Base-by-base conservation (phyloP, 2,113 vertebrate species). In the Silurus meridionalis region DNA sequence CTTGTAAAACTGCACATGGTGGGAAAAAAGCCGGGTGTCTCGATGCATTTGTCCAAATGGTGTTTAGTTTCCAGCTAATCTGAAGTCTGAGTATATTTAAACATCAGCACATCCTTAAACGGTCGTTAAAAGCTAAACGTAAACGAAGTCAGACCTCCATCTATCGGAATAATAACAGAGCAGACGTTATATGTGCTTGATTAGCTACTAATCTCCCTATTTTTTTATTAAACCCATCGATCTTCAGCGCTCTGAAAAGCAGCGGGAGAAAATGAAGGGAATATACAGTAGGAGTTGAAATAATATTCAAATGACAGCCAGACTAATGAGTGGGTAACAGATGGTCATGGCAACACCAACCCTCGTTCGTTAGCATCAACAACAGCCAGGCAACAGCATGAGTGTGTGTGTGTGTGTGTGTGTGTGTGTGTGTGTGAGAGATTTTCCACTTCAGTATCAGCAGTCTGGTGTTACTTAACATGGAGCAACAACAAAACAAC, bases 251-350 rank as follows among this genome's bases (percentile, higher is more conserved):
- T 1, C 4, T 53, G 23, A 25, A 5, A 4, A 66, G 9, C 37
- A 5, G 13, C 46, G 8, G 80, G 14, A 82, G 63, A 7, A 82
- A 82, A 67, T 15, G 37, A 37, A 37, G 37, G 37, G 37, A 37
- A 37, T 37, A 2, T 37, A 37, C 37, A 37, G 37, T 37, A 37
- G 23, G 80, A 53, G 80, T 17, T 53, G 80, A 82, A 82, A 53
- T 53, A 67, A 55, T 28, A 67, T 67, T 53, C 63, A 28, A 25
- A 82, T 66, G 60, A 48, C 11, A 82, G 80, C 15, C 61, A 61
- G 80, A 67, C 61, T 83, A 83, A 83, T 83, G 63, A 83, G n/a
- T 53, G 81, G 53, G 50, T 19, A 67, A 64, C 81, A 83, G 81
- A 83, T 69, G 81, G 81, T 69, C 48, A 53, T 53, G 23, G 80